Base-by-base conservation (phyloP, 2,888 invertebrate genomes). In the Neria commutata region DNA sequence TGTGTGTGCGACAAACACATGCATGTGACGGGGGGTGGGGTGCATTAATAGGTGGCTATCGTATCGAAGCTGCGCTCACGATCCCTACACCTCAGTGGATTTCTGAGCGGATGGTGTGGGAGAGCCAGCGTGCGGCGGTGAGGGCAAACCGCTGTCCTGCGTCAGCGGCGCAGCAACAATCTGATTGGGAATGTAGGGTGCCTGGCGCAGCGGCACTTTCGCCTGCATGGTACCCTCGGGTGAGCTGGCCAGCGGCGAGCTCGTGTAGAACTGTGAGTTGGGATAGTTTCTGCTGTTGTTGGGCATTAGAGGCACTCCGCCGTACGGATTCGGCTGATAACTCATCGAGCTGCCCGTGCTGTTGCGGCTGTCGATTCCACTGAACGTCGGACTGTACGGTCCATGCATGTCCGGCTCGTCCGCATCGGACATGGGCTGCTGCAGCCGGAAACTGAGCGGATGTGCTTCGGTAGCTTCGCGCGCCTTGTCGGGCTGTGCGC, bases 341-440 rank as follows among this genome's bases (percentile, higher is more conserved):
- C 74, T 78, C 60, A 74, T 71, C 29, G 76, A 75, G 62, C 80
- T 79, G 54, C 67, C 75, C 11, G 65, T 75, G 53, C 80, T 81
- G 54, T 73, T 78, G 26, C 78, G 77, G 53, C 79, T 77, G 53
- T 82, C 82, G 11, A 73, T 61, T 2, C 77, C 81, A 64, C 82
- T 82, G 61, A 79, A 82, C 11, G 82, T 80, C 10, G 83, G 83
- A 55, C 82, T 82, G 29, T 82, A 82, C 51, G 77, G 74, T 56
- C 76, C 73, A 3, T 58, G 72, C 29, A 68, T 68, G 3, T 74
- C 74, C 11, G 37, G 49, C 10, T 61, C 67, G 46, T 77, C 76
- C 40, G 63, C 70, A 56, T 74, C 73, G 21, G 77, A 73, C 29
- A 78, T 75, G 24, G 77, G 64, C 17, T 78, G 77, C 11, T 74